These are phyloP conservation scores for Drosophila setosimentum DNA, from an alignment of 2,888 invertebrate species.

Conservation along the genomic window DNA sequence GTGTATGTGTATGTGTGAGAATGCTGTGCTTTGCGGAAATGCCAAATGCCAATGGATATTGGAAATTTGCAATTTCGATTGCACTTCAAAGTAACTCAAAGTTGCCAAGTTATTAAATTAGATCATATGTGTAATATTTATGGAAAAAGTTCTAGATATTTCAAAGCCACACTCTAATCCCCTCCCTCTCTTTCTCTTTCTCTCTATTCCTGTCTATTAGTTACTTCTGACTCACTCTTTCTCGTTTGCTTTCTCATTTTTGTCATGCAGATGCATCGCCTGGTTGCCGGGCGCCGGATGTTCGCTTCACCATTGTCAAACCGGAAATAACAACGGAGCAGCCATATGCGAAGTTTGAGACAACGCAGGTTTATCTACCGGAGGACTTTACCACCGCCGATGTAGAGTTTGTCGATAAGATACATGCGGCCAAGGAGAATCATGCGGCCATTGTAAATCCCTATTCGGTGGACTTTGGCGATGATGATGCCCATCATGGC, in stretches of 20 bases:
- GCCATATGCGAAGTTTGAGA: constrained; percentile 84
- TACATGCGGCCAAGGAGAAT: constrained; percentile 80
- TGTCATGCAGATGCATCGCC: constrained; percentile 83
- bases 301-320: constrained; percentile 84
- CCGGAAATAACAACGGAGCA: constrained; percentile 84
- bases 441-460: constrained; percentile 84
- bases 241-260: not conserved
- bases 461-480: constrained; percentile 82
- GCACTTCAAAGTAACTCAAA: constrained; percentile 74
- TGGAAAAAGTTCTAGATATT: constrained; percentile 53
- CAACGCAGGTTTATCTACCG: constrained; percentile 84
- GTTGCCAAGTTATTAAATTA: constrained; percentile 76
- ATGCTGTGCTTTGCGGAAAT: constrained; percentile 44
- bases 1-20: constrained; percentile 10
- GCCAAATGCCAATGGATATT: constrained; percentile 74
- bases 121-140: constrained; percentile 79
- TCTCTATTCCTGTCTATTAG: not conserved
- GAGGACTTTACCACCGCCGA: constrained; percentile 85
- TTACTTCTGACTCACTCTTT: constrained; percentile 4
- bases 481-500: constrained; percentile 57
- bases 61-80: constrained; percentile 79
- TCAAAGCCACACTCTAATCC: constrained; percentile 5
- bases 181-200: not conserved
- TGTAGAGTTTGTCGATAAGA: constrained; percentile 83
- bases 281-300: constrained; percentile 85